phyloP scores from a whole-genome alignment of 2,797 vertebrate species.

The Notamacropus eugenii region DNA sequence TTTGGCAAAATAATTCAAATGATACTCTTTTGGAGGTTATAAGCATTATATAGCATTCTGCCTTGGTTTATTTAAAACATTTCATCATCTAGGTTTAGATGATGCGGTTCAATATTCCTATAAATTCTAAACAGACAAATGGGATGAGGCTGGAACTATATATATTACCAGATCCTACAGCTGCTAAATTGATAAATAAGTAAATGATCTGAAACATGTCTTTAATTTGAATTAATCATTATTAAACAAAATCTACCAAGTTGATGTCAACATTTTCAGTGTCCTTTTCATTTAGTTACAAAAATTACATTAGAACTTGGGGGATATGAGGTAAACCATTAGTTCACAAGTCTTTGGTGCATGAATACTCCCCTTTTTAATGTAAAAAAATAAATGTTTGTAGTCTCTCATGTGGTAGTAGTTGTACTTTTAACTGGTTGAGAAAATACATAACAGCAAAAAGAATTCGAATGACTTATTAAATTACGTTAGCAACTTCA shows the following conservation, averaged over 20 bases:
- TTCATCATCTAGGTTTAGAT: neutral
- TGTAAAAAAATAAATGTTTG: neutral
- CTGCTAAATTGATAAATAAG: neutral
- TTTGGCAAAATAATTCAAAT: slow-evolving; percentile 14
- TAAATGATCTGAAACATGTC: neutral
- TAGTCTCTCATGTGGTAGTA: neutral
- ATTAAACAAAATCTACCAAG: slow-evolving; percentile 3
- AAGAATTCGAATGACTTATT: neutral
- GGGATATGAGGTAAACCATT: neutral
- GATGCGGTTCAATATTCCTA: neutral
- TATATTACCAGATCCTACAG: neutral
- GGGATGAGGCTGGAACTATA: neutral
- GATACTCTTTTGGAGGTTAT: slow-evolving; percentile 1
- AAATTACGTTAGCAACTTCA: neutral
- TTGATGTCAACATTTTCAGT: slow-evolving; percentile 11
- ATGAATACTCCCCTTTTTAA: neutral
- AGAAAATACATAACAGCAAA: neutral
- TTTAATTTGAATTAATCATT: slow-evolving; percentile 7
- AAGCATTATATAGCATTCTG: neutral
- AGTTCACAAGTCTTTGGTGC: neutral
- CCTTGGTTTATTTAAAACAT: slow-evolving; percentile 11
- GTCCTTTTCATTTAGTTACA: slow-evolving; percentile 34
- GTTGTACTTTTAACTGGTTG: neutral
- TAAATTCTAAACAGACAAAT: neutral
- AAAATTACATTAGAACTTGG: slow-evolving; percentile 28